Conservation (phyloP, 2,113 vertebrate species). For the Camarhynchus parvulus region DNA sequence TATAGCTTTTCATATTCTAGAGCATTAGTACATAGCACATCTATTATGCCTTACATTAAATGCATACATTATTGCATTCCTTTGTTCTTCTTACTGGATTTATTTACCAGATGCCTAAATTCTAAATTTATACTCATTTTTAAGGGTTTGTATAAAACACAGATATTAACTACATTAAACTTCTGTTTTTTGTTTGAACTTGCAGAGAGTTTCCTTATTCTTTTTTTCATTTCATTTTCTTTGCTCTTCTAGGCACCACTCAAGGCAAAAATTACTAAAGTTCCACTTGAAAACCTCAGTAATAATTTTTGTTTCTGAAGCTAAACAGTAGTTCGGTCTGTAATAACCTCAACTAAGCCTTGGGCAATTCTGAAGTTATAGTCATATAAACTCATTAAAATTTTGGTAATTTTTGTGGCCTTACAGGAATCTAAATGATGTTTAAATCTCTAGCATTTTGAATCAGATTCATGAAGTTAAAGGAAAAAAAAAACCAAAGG, state of each 20-base stretch:
- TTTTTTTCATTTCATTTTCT: background rate
- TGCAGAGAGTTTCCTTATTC: background rate
- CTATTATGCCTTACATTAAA: background rate
- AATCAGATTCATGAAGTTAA: background rate
- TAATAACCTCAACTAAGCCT: background rate
- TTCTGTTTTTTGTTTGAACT: background rate
- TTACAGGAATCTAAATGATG: background rate
- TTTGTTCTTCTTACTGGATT: background rate
- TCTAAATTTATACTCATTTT: background rate
- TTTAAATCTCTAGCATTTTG: background rate
- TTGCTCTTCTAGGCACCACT: background rate
- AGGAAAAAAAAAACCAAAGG: too few relatives aligned
- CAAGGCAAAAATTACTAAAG: background rate
- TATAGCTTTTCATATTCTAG: background rate
- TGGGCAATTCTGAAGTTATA: background rate
- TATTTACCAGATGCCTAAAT: background rate
- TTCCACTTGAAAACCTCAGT: background rate
- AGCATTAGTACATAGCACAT: background rate
- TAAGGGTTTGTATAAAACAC: background rate
- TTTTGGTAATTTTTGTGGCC: background rate
- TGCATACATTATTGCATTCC: background rate
- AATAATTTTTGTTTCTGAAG: background rate
- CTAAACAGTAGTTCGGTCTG: background rate
- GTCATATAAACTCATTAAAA: background rate
- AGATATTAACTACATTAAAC: background rate